Evolutionary conservation across 1,140 invertebrate species (phyloP).

Genomic region (Bicyclus anynana): DNA sequence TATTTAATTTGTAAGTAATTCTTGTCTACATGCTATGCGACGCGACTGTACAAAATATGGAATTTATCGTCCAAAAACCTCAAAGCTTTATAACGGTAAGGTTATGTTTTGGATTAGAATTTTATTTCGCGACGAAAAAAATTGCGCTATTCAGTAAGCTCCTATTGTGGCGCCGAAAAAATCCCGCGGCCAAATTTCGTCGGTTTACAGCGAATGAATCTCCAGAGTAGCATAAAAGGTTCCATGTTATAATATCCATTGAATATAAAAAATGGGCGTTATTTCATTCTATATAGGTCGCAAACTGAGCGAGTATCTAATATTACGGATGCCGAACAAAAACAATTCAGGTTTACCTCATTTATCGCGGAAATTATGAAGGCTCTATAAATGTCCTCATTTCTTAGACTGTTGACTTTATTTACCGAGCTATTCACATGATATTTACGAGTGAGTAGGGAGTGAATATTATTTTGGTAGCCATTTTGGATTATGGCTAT

Average conservation of each 20-base stretch:
- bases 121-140: neutral
- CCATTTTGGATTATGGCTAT: neutral
- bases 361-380: conserved; percentile 21
- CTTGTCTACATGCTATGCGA: too few species aligned
- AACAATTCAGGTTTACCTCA: conserved; percentile 13
- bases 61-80: neutral
- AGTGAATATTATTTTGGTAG: neutral
- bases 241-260: neutral
- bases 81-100: neutral
- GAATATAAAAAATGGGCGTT: conserved; percentile 4
- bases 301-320: conserved; percentile 3
- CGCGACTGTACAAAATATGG: too few species aligned
- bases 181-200: conserved; percentile 4
- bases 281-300: conserved; percentile 17
- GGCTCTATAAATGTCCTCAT: conserved; percentile 12
- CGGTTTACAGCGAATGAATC: conserved; percentile 1
- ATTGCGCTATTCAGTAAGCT: conserved; percentile 2
- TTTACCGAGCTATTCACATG: neutral
- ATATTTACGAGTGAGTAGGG: neutral
- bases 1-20: too few species aligned
- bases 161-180: neutral
- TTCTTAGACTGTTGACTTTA: neutral
- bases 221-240: neutral
- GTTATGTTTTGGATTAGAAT: neutral
- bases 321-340: conserved; percentile 16